A percentile compares a stretch with the other conserved stretches of the same genome.
Conservation (phyloP, 2,888 invertebrate genomes). For the Fragum sueziense region DNA sequence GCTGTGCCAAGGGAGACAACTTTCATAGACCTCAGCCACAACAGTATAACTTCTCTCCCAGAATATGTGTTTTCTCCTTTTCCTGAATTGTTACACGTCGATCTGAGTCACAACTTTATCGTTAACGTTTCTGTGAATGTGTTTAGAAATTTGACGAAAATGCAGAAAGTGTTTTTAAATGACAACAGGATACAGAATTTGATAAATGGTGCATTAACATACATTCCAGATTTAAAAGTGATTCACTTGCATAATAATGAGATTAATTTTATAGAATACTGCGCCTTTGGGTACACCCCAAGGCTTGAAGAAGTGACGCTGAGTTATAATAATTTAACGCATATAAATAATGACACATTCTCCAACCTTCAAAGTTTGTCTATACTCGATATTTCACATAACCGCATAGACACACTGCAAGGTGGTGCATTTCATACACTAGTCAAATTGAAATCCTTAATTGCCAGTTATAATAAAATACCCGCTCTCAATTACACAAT, state of each 20-base stretch:
- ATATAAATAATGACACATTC: constrained; percentile 54
- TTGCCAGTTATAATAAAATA: constrained; percentile 56
- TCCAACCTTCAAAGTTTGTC: constrained; percentile 49
- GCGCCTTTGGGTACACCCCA: constrained; percentile 54
- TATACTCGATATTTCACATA: constrained; percentile 61
- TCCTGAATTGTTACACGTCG: constrained; percentile 55
- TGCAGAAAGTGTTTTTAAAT: constrained; percentile 63
- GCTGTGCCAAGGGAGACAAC: constrained; percentile 60
- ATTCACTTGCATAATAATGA: constrained; percentile 58
- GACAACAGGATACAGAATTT: constrained; percentile 51
- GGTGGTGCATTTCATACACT: constrained; percentile 56
- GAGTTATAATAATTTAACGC: constrained; percentile 52
- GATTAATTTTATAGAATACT: constrained; percentile 55
- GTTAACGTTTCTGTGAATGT: constrained; percentile 37
- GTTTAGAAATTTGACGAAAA: constrained; percentile 50
- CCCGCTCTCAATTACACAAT: constrained; percentile 42
- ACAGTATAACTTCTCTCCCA: constrained; percentile 51
- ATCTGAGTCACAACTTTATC: constrained; percentile 61
- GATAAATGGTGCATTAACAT: constrained; percentile 56
- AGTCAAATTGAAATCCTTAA: constrained; percentile 52
- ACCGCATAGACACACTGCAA: constrained; percentile 52
- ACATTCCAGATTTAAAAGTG: constrained; percentile 48
- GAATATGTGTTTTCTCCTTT: constrained; percentile 54
- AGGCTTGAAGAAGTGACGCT: constrained; percentile 53
- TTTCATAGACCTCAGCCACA: constrained; percentile 70